Conservation (phyloP, 2,888 invertebrate species). For the Ptilodon capucinus region DNA sequence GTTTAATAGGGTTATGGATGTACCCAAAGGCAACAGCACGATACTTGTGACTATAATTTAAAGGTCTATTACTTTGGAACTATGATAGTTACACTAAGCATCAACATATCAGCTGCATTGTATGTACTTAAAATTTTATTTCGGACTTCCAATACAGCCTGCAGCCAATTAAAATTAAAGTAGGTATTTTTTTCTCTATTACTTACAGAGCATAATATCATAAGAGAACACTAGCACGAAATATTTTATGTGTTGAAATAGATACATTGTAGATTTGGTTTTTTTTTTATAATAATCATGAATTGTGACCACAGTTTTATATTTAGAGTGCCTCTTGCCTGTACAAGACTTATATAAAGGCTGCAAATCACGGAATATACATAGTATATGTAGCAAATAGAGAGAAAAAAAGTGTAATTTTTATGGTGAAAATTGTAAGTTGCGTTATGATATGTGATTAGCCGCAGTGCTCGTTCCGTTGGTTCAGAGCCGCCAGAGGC, state of each 20-base stretch:
- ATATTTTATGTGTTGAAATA: slow-evolving; percentile 71
- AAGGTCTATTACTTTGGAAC: too few species aligned
- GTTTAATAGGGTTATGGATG: too few species aligned
- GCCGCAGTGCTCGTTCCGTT: slow-evolving; percentile 32
- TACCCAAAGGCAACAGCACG: too few species aligned
- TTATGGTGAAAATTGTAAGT: slow-evolving; percentile 84
- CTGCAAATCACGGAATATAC: slow-evolving; percentile 82
- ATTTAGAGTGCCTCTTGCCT: slow-evolving; percentile 86
- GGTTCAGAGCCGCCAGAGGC: slow-evolving; percentile 16
- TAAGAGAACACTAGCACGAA: slow-evolving; percentile 74
- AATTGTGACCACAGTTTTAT: slow-evolving; percentile 84
- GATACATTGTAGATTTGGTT: slow-evolving; percentile 71
- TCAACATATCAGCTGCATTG: too few species aligned
- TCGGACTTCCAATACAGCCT: too few species aligned
- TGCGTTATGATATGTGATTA: slow-evolving; percentile 82
- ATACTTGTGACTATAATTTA: too few species aligned
- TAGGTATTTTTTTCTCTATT: slow-evolving; percentile 56
- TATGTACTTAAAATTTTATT: too few species aligned
- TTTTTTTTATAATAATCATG: slow-evolving; percentile 77
- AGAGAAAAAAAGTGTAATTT: slow-evolving; percentile 68
- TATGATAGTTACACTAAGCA: too few species aligned
- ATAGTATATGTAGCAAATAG: slow-evolving; percentile 80
- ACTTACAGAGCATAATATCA: slow-evolving; percentile 65
- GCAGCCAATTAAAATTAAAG: slow-evolving; percentile 46
- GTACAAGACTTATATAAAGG: slow-evolving; percentile 83